These are phyloP conservation scores for Drosophila pruinosa DNA, from an alignment of 1,140 invertebrate genomes.

Conservation along the genomic window DNA sequence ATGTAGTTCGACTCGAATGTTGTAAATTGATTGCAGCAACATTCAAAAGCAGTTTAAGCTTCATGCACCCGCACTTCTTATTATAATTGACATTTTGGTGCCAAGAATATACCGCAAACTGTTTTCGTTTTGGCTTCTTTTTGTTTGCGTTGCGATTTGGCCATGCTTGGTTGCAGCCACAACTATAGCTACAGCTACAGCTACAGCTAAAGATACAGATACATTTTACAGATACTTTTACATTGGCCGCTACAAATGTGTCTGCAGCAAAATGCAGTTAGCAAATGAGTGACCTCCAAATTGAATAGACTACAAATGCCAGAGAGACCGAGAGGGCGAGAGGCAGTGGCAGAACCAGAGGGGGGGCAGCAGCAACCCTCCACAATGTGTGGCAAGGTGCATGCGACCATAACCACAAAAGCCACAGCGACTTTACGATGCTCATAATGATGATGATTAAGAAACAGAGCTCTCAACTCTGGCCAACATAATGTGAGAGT, in stretches of 20 bases:
- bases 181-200: conserved; percentile 22
- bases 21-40: neutral
- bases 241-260: too few species aligned
- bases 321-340: conserved; percentile 9
- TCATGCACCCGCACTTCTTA: conserved; percentile 19
- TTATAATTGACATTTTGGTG: conserved; percentile 78
- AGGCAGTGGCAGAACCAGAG: neutral
- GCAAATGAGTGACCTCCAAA: conserved; percentile 66
- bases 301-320: conserved; percentile 50
- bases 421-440: conserved; percentile 24
- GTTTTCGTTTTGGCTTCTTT: conserved; percentile 56
- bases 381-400: conserved; percentile 66
- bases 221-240: too few species aligned
- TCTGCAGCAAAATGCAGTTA: conserved; percentile 30
- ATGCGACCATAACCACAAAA: conserved; percentile 62
- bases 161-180: conserved; percentile 62
- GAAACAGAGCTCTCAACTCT: conserved; percentile 30
- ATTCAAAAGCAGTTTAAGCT: conserved; percentile 9
- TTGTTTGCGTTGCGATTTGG: conserved; percentile 45
- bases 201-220: conserved; percentile 31
- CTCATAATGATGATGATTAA: conserved; percentile 36
- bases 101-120: conserved; percentile 76
- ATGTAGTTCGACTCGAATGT: neutral
- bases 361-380: conserved; percentile 18
- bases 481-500: conserved; percentile 31